Evolutionary conservation across 1,140 invertebrate species (phyloP).

Genomic region (Drosophila subobscura): DNA sequence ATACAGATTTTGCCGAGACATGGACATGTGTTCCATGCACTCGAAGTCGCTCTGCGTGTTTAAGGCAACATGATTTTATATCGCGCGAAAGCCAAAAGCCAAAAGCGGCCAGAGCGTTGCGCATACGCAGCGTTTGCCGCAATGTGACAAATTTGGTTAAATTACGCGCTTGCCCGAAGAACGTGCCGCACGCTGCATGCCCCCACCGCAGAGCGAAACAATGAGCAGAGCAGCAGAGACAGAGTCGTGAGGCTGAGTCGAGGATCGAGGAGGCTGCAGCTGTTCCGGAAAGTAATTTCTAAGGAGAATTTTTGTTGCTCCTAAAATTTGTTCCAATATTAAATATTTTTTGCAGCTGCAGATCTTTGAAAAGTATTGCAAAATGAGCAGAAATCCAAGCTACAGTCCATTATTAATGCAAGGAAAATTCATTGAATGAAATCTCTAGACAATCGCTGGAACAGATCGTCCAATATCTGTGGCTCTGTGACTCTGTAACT

Average conservation of each 20-base stretch:
- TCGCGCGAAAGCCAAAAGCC: constrained; percentile 47
- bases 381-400: too few relatives aligned
- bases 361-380: too few relatives aligned
- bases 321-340: too few relatives aligned
- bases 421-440: too few relatives aligned
- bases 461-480: too few relatives aligned
- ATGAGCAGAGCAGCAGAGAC: constrained; percentile 11
- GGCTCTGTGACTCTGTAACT: too few relatives aligned
- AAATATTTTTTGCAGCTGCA: too few relatives aligned
- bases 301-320: too few relatives aligned
- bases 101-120: constrained; percentile 23
- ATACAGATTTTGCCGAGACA: constrained; percentile 42
- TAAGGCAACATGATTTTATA: constrained; percentile 76
- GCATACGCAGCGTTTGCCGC: constrained; percentile 67
- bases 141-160: constrained; percentile 66
- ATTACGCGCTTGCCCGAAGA: constrained; percentile 56
- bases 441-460: too few relatives aligned
- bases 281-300: too few relatives aligned
- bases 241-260: constrained; percentile 21
- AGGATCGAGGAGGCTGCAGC: background rate
- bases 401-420: too few relatives aligned
- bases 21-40: constrained; percentile 42
- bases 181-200: constrained; percentile 35
- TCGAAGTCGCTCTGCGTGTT: constrained; percentile 24
- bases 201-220: background rate